These are phyloP conservation scores for Toxostoma redivivum DNA, from an alignment of 2,113 vertebrate genomes.

Conservation along the genomic window DNA sequence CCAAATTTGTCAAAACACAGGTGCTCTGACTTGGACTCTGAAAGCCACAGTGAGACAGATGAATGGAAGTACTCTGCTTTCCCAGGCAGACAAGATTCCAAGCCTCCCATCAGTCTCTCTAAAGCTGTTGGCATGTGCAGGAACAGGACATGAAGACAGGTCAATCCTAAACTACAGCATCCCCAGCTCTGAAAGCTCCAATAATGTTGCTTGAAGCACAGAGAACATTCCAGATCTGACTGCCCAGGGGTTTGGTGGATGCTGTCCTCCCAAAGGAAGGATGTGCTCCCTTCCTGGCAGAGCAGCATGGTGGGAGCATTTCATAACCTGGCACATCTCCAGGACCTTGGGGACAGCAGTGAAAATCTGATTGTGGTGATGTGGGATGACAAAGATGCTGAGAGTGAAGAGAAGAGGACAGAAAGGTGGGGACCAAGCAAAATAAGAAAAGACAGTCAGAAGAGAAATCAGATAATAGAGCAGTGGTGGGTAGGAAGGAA, in stretches of 20 bases:
- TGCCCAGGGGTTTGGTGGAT: not conserved
- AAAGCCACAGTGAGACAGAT: not conserved
- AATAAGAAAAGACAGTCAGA: not conserved
- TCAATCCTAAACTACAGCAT: not conserved
- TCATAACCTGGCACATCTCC: not conserved
- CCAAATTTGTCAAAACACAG: not conserved
- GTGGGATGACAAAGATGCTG: not conserved
- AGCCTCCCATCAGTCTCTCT: not conserved
- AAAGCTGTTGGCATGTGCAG: not conserved
- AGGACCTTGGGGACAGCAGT: not conserved
- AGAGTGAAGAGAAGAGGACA: not conserved
- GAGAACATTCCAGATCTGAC: not conserved
- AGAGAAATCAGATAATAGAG: not conserved
- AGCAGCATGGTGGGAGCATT: accelerated
- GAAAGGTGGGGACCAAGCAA: not conserved
- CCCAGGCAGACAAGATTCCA: not conserved
- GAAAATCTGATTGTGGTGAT: not conserved
- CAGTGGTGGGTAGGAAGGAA: not conserved
- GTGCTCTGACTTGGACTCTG: not conserved
- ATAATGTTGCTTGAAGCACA: not conserved
- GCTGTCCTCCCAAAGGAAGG: not conserved
- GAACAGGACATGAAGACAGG: not conserved
- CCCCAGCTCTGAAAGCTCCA: not conserved
- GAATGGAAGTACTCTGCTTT: not conserved
- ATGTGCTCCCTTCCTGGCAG: not conserved